A percentile compares a stretch with the other conserved stretches of the same genome.
These are phyloP conservation scores for Brenthis hecate DNA, from an alignment of 2,888 invertebrate species.

Conservation along the genomic window DNA sequence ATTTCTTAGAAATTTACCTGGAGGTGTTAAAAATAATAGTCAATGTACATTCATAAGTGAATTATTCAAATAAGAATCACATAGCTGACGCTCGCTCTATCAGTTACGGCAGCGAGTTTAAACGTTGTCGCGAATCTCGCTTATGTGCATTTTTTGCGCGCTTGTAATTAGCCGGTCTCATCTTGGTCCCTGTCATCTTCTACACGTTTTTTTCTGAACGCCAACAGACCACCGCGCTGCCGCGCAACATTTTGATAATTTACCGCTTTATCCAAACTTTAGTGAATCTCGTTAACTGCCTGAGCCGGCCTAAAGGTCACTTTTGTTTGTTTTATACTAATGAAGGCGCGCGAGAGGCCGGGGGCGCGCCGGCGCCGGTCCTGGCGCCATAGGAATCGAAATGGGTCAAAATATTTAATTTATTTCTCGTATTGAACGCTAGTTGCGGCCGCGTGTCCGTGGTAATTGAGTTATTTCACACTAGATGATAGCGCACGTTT, in stretches of 20 bases:
- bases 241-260: slow-evolving; percentile 75
- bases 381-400: slow-evolving; percentile 73
- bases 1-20: too few species aligned
- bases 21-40: not conserved
- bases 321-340: slow-evolving; percentile 82
- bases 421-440: slow-evolving; percentile 71
- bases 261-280: slow-evolving; percentile 79
- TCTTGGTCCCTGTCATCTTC: slow-evolving; percentile 76
- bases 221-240: slow-evolving; percentile 71
- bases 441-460: slow-evolving; percentile 49
- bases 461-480: slow-evolving; percentile 72
- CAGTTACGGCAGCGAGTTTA: slow-evolving; percentile 19
- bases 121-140: slow-evolving; percentile 56
- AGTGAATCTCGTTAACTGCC: slow-evolving; percentile 80
- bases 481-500: slow-evolving; percentile 44
- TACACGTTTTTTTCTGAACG: slow-evolving; percentile 73
- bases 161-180: slow-evolving; percentile 71
- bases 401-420: slow-evolving; percentile 77
- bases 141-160: slow-evolving; percentile 63
- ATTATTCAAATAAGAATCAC: slow-evolving; percentile 56
- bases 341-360: slow-evolving; percentile 74
- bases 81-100: slow-evolving; percentile 59
- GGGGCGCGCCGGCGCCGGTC: slow-evolving; percentile 76
- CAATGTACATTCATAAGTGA: not conserved
- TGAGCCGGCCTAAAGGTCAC: slow-evolving; percentile 76